Percentiles rank a stretch among this genome's conserved stretches.
phyloP scores from a whole-genome alignment of 1,140 invertebrate genomes.

The Meloidogyne floridensis region DNA sequence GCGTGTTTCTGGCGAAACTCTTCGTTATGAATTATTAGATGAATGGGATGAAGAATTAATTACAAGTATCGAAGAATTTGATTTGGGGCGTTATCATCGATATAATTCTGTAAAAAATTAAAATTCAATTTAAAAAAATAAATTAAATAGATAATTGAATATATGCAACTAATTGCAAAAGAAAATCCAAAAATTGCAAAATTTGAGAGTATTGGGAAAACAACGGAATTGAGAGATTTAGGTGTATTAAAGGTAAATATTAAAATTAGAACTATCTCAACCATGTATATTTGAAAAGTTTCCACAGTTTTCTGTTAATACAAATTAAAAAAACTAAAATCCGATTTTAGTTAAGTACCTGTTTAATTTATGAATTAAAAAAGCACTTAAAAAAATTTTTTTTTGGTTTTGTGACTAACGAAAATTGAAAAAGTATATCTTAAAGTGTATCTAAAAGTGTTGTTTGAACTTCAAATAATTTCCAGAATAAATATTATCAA shows the following conservation, averaged over 20 bases:
- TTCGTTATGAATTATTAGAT: not conserved
- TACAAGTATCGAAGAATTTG: constrained; percentile 9
- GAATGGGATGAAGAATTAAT: constrained; percentile 3
- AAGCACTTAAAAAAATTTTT: no score
- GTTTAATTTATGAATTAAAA: no score
- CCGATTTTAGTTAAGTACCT: no score
- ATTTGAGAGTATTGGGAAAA: constrained; percentile 36
- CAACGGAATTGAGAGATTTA: constrained; percentile 32
- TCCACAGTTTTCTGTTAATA: no score
- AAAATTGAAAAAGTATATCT: no score
- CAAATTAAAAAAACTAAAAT: no score
- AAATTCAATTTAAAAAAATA: not conserved
- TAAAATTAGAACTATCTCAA: no score
- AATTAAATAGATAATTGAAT: constrained; percentile 25
- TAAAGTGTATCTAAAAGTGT: no score
- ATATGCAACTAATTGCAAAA: constrained; percentile 31
- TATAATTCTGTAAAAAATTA: constrained; percentile 1
- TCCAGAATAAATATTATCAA: no score
- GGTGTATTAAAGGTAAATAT: constrained; percentile 28
- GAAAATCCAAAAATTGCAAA: constrained; percentile 25
- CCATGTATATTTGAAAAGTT: no score
- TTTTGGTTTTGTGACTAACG: no score
- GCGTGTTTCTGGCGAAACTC: constrained; percentile 5
- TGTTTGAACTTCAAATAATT: no score
- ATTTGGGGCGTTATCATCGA: constrained; percentile 11